Evolutionary conservation across 2,113 vertebrate genomes (phyloP), one percentile per base, ranked within the genome.

Genomic region (Argyrosomus japonicus): DNA sequence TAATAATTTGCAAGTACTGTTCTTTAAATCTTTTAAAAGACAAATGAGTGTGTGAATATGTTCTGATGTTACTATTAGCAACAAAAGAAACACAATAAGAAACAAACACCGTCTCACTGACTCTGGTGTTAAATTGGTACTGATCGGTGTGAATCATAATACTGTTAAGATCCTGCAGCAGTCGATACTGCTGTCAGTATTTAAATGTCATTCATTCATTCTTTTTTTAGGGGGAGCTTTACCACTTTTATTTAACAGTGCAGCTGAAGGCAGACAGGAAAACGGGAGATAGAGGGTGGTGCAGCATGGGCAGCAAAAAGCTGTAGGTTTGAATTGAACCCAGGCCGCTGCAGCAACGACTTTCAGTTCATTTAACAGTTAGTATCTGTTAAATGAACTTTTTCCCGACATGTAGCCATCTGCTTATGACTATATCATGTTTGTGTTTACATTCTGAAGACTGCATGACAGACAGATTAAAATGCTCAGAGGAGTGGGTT

Each of bases 1-100:
- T 43, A 83, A 36, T 64, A 61, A 79, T 75, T 15, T 81, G 47
- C 45, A 67, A 68, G 45, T 61, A 75, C 48, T 61, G 47, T 5
- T 87, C 57, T 36, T 79, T 40, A 63, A 40, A 29, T 68, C 32
- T 69, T 74, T 72, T 75, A 29, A 75, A 50, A 75, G 69, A 58
- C 25, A 61, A 57, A 53, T 19, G 15, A 73, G n/a, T 29, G 40
- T 68, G 53, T 40, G 18, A 32, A 32, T 73, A 21, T 67, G 27
- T 67, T 68, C 17, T 27, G 32, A 48, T 68, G 3, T 19, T 48
- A 47, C 45, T 77, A 70, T 60, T 27, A 53, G 36, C 9, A 32
- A 32, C 29, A 29, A 5, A 36, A 36, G 32, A 36, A 36, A 36
- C 6, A 1, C 32, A 36, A 36, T 7, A 36, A 36, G 32, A 36